Conservation (phyloP, 2,888 invertebrate genomes). For the Platypus cylindrus region DNA sequence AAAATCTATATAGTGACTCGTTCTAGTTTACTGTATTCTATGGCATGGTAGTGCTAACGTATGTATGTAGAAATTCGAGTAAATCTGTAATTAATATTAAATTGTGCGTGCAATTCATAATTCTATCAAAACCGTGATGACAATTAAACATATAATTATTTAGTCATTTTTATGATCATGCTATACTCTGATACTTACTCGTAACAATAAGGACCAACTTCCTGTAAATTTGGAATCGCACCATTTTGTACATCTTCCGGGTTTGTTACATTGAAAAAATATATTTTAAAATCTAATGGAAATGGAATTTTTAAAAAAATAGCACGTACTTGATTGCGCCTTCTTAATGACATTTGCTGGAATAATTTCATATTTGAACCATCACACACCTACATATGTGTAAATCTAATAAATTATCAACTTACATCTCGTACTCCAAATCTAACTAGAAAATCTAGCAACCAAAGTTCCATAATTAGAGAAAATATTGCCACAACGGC, state of each 20-base stretch:
- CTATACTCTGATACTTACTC: constrained; percentile 26
- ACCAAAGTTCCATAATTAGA: constrained; percentile 41
- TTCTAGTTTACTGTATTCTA: no score
- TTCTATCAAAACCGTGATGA: no score
- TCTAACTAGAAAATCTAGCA: constrained; percentile 18
- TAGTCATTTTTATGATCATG: background rate
- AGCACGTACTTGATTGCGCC: constrained; percentile 22
- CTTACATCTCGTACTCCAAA: constrained; percentile 25
- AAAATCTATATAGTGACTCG: no score
- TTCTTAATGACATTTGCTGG: constrained; percentile 24
- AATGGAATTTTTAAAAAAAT: constrained; percentile 34
- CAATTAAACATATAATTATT: background rate
- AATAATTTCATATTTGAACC: constrained; percentile 14
- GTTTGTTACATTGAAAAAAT: constrained; percentile 39
- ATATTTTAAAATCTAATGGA: constrained; percentile 34
- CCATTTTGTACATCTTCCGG: constrained; percentile 32
- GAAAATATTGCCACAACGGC: background rate
- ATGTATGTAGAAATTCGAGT: no score
- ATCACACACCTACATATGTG: constrained; percentile 1
- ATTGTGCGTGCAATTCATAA: no score
- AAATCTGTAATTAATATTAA: no score
- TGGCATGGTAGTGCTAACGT: no score
- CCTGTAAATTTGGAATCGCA: constrained; percentile 31
- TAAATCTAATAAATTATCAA: constrained; percentile 8
- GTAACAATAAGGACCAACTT: constrained; percentile 39